Evolutionary conservation across 2,888 invertebrate genomes (phyloP).

Genomic region (Dioctria rufipes): DNA sequence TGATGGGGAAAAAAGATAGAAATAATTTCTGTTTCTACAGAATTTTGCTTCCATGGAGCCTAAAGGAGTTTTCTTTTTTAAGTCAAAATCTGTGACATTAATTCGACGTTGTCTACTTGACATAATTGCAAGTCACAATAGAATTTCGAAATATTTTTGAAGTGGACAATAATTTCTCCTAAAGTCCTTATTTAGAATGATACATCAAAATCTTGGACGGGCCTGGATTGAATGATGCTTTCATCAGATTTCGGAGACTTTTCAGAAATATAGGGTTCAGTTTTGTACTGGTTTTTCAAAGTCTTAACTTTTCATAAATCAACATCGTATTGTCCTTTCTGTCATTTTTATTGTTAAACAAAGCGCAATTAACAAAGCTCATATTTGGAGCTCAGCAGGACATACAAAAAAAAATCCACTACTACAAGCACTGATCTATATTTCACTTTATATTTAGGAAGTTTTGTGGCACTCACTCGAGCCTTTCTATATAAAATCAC

Average conservation of each 20-base stretch:
- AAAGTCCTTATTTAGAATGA: slow-evolving; percentile 7
- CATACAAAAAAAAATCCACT: neutral
- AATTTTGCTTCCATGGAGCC: too few relatives aligned
- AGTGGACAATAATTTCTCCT: neutral
- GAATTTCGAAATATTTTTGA: slow-evolving; percentile 2
- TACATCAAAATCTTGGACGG: slow-evolving; percentile 24
- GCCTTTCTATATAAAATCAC: slow-evolving; percentile 1
- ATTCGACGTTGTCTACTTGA: neutral
- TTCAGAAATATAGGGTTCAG: neutral
- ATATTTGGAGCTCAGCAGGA: neutral
- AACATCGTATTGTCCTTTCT: slow-evolving; percentile 18
- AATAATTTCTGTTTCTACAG: too few relatives aligned
- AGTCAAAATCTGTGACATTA: neutral
- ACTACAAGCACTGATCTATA: slow-evolving; percentile 16
- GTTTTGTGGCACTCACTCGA: slow-evolving; percentile 11
- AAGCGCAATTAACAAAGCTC: slow-evolving; percentile 44
- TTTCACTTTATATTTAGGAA: slow-evolving; percentile 23
- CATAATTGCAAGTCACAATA: too few relatives aligned
- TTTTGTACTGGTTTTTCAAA: neutral
- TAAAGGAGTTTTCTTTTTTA: too few relatives aligned
- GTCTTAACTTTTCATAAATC: slow-evolving; percentile 24
- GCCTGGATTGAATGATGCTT: slow-evolving; percentile 11
- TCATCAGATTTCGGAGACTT: too few relatives aligned
- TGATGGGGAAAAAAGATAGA: too few relatives aligned
- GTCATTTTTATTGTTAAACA: slow-evolving; percentile 49